Conservation (phyloP, 2,888 invertebrate species). For the Heliconius sara region DNA sequence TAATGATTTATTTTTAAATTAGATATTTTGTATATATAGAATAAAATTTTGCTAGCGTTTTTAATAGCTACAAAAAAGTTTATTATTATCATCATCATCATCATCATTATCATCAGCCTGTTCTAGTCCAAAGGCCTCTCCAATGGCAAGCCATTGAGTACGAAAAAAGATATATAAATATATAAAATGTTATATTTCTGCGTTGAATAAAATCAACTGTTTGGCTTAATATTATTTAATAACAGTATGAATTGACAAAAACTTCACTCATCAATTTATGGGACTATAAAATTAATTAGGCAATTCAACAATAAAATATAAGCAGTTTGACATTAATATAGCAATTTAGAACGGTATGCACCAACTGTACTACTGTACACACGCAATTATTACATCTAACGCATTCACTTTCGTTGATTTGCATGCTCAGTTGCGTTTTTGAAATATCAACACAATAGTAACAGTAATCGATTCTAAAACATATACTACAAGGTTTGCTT, state of each 20-base stretch:
- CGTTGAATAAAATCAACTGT: no score
- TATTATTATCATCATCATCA: no score
- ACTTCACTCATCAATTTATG: background rate
- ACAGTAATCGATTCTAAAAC: constrained; percentile 27
- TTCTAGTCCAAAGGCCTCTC: no score
- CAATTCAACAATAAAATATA: constrained; percentile 14
- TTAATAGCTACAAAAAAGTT: no score
- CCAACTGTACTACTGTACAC: constrained; percentile 34
- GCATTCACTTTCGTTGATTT: constrained; percentile 55
- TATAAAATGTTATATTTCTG: no score
- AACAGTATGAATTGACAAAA: background rate
- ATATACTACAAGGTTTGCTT: constrained; percentile 21
- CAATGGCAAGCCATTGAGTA: no score
- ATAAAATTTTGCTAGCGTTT: no score
- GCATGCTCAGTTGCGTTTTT: constrained; percentile 50
- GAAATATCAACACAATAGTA: constrained; percentile 41
- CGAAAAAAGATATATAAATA: no score
- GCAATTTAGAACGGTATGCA: constrained; percentile 40
- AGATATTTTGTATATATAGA: background rate
- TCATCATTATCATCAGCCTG: no score
- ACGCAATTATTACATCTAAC: constrained; percentile 43
- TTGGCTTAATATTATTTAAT: background rate
- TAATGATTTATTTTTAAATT: background rate
- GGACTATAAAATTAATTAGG: constrained; percentile 22
- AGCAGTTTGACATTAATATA: constrained; percentile 15